Percentiles rank a stretch among this genome's conserved stretches.
Conservation (phyloP, 2,888 invertebrate species). For the Epinotia nisella region DNA sequence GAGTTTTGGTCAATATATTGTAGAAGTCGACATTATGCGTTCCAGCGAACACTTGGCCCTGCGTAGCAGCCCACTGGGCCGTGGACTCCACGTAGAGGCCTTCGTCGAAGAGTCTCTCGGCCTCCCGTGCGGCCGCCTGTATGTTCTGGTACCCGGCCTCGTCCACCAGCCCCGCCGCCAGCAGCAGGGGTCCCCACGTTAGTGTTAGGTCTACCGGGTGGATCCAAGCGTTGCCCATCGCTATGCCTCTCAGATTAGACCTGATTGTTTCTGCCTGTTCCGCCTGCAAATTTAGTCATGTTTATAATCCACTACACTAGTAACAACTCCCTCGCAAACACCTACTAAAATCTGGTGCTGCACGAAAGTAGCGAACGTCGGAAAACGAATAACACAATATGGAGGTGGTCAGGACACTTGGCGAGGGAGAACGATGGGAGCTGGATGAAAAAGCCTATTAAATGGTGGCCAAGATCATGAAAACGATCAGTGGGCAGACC, state of each 20-base stretch:
- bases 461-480: too few species aligned
- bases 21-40: constrained; percentile 91
- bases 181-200: constrained; percentile 92
- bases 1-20: constrained; percentile 87
- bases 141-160: constrained; percentile 86
- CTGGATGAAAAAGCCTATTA: too few species aligned
- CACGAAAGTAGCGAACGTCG: too few species aligned
- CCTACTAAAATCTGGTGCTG: too few species aligned
- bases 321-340: too few species aligned
- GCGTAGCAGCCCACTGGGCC: constrained; percentile 86
- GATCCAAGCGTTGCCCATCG: constrained; percentile 95
- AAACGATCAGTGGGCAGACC: too few species aligned
- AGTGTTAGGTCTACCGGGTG: constrained; percentile 93
- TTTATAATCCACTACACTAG: too few species aligned
- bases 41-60: constrained; percentile 85
- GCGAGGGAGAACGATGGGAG: too few species aligned
- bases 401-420: too few species aligned
- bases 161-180: constrained; percentile 90
- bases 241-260: constrained; percentile 91
- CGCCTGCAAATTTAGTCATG: constrained; percentile 76
- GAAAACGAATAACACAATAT: too few species aligned
- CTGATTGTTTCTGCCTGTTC: constrained; percentile 85
- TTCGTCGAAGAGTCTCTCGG: constrained; percentile 83
- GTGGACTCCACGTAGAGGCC: constrained; percentile 86
- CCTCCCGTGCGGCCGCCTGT: constrained; percentile 81